Evolutionary conservation across 1,140 invertebrate genomes (phyloP), one percentile per base, ranked within the genome.

Genomic region (Eubasilissa regina): DNA sequence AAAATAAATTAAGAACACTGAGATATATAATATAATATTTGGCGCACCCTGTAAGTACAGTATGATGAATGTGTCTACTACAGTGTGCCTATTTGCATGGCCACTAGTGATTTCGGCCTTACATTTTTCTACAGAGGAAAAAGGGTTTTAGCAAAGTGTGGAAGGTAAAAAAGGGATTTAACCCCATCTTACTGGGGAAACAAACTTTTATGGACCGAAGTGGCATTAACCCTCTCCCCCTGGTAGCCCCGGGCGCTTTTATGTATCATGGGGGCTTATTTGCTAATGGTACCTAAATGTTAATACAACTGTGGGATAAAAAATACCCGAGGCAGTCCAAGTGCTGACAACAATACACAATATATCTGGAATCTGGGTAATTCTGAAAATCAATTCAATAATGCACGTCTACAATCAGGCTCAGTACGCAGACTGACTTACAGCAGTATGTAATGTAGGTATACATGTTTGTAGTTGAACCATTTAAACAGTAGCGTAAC

Each of bases 151-250:
- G 81, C 75, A 82, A 83, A 83, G 81, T 80, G 81, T 72, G 72
- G 81, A 83, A 83, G 81, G 81, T 83, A 83, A 83, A 83, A 83
- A 83, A 83, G 81, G 81, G 81, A 83, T 80, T 80, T 80, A 70
- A 78, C 75, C 76, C 81, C 79, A 60, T 83, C 76, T 79, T 82
- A 72, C 75, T 58, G 78, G 75, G 80, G 78, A 80, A 73, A 80
- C 79, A 83, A 83, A 83, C 81, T 83, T 83, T 83, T 83, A 83
- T 80, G 77, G 78, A 80, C 70, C 25, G 53, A 74, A 74, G 72
- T 79, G 81, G 78, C 81, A 82, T 83, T 83, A 83, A 78, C 75
- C 79, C 73, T 76, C 48, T 9, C 21, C 19, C 70, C 25, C 1
- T 48, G 11, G 10, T 6, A 3, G 15, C 66, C 45, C 70, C 12